Evolutionary conservation across 2,797 vertebrate species (phyloP), one percentile per base, ranked within the genome.

Genomic region (Atherinosoma microstoma): DNA sequence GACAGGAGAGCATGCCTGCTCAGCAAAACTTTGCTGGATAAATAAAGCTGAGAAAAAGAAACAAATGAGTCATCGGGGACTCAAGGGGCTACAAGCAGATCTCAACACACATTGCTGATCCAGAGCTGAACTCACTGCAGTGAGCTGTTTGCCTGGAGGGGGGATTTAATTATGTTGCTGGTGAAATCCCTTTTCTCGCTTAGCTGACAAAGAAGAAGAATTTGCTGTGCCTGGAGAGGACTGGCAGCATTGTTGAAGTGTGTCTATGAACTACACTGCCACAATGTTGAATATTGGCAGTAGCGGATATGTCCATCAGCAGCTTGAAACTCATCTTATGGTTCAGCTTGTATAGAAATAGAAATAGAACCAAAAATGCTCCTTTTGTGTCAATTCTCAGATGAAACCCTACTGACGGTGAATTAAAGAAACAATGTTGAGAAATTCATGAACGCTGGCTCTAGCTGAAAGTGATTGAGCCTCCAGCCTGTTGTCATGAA

Each of bases 31-130:
- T 13, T 0, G 0, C 67, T 61, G 42, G 54, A 73, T 60, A 57
- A 75, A 75, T 67, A 70, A 73, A 80, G 53, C 59, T 53, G 57
- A 75, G 56, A 66, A 47, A 58, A 38, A 70, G 20, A 73, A 60
- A 67, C 27, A 2, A 27, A 22, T 64, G 70, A 77, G 29, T 82
- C 73, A 74, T 1, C 0, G 15, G 76, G 49, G 58, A 65, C 40
- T 80, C 71, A 7, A 69, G 58, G 54, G 66, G 61, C 81, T 62
- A 67, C 54, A 57, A 54, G 56, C 60, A 60, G 68, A 77, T 64
- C 64, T 45, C 64, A 54, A 47, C 73, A 54, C 9, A 36, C 22
- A 53, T 30, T 16, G 10, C 22, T 24, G 10, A 75, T 66, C 59
- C 29, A 36, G 63, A 35, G 71, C 63, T 73, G 64, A 79, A 78